phyloP scores from a whole-genome alignment of 2,888 invertebrate species.

The Branchellion lobata region DNA sequence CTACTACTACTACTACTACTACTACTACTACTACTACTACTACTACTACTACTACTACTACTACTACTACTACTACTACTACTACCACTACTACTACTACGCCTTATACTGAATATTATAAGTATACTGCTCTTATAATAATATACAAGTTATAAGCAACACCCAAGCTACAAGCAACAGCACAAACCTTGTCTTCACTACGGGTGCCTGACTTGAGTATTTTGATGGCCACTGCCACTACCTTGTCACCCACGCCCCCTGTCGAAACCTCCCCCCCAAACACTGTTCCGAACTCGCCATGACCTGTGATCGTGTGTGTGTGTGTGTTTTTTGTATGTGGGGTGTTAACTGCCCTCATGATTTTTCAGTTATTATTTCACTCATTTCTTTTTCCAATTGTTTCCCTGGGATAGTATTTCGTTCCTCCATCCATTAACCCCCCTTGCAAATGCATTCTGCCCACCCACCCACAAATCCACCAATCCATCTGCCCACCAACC shows the following conservation, averaged over 20 bases:
- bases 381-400: no score
- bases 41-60: conserved; percentile 49
- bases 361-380: no score
- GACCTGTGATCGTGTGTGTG: no score
- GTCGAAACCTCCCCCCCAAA: conserved; percentile 84
- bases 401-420: no score
- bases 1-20: conserved; percentile 20
- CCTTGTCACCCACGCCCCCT: conserved; percentile 82
- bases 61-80: conserved; percentile 49
- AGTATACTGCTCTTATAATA: no score
- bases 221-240: conserved; percentile 71
- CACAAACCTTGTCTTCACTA: conserved; percentile 74
- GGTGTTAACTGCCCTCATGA: no score
- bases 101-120: conserved; percentile 40
- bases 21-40: conserved; percentile 28
- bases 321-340: no score
- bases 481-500: no score
- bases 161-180: no score
- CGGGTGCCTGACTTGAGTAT: conserved; percentile 80
- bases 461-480: no score
- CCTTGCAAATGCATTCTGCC: no score
- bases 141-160: neutral
- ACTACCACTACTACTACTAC: conserved; percentile 48
- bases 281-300: conserved; percentile 90
- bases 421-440: no score